Conservation (phyloP, 2,888 invertebrate species). For the Oligia latruncula region DNA sequence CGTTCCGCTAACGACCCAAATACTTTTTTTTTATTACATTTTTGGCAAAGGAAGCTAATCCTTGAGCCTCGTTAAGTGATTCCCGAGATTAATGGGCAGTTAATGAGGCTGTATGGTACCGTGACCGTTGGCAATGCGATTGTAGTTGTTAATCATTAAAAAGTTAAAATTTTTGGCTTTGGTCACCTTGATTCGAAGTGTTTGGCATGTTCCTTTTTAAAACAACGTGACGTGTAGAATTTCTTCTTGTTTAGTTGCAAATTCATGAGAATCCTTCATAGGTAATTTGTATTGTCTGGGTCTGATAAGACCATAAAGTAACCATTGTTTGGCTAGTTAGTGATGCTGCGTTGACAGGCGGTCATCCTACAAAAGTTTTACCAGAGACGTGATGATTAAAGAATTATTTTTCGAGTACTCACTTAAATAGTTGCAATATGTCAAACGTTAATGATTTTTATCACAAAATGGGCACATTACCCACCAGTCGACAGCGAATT, state of each 20-base stretch:
- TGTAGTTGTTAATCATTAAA: conserved; percentile 59
- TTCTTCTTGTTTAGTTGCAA: not conserved
- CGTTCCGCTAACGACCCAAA: conserved; percentile 79
- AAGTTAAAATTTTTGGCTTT: conserved; percentile 49
- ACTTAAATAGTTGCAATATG: not conserved
- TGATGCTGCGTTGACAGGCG: not conserved
- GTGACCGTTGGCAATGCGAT: conserved; percentile 61
- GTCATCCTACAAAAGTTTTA: not conserved
- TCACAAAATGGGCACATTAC: no score
- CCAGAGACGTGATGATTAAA: not conserved
- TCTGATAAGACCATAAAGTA: not conserved
- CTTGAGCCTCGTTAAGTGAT: conserved; percentile 82
- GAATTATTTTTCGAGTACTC: not conserved
- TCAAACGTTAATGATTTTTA: not conserved
- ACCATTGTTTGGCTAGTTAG: not conserved
- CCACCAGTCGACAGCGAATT: no score
- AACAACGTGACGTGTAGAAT: no score
- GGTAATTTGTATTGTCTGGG: not conserved
- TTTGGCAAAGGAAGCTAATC: conserved; percentile 77
- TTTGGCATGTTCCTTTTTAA: conserved; percentile 3
- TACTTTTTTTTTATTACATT: conserved; percentile 74
- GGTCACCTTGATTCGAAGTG: conserved; percentile 21
- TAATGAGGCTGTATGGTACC: conserved; percentile 75
- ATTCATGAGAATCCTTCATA: not conserved
- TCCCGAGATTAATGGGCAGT: conserved; percentile 80